phyloP scores from a whole-genome alignment of 2,113 vertebrate species.

The Cynocephalus volans region DNA sequence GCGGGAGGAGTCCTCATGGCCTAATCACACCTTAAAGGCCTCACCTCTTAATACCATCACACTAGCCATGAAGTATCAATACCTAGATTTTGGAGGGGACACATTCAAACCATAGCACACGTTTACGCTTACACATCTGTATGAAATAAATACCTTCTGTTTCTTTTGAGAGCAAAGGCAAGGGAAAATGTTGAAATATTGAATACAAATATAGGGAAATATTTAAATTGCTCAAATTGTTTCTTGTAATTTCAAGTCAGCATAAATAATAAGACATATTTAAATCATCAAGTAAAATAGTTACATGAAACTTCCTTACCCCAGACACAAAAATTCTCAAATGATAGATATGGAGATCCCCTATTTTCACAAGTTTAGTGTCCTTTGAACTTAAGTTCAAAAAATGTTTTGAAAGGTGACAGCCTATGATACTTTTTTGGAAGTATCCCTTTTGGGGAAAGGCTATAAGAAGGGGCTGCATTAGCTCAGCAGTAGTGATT shows the following conservation, averaged over 20 bases:
- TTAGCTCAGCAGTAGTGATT: neutral
- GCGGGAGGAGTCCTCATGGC: no score
- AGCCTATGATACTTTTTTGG: neutral
- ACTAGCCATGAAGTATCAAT: no score
- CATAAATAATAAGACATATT: neutral
- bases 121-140: neutral
- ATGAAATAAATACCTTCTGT: neutral
- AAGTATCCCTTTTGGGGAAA: neutral
- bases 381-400: constrained; percentile 27
- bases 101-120: no score
- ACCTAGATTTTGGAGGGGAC: no score
- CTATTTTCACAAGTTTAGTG: neutral
- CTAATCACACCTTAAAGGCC: no score
- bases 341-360: neutral
- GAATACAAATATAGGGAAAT: neutral
- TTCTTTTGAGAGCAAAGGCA: neutral
- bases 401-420: constrained; percentile 9
- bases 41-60: no score
- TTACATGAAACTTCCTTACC: constrained; percentile 18
- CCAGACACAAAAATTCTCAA: neutral
- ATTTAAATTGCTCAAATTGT: neutral
- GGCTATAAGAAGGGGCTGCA: neutral
- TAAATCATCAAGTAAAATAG: neutral
- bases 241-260: constrained; percentile 52
- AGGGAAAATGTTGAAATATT: constrained; percentile 19